Evolutionary conservation across 2,113 vertebrate genomes (phyloP).

Genomic region (Amphiprion percula): DNA sequence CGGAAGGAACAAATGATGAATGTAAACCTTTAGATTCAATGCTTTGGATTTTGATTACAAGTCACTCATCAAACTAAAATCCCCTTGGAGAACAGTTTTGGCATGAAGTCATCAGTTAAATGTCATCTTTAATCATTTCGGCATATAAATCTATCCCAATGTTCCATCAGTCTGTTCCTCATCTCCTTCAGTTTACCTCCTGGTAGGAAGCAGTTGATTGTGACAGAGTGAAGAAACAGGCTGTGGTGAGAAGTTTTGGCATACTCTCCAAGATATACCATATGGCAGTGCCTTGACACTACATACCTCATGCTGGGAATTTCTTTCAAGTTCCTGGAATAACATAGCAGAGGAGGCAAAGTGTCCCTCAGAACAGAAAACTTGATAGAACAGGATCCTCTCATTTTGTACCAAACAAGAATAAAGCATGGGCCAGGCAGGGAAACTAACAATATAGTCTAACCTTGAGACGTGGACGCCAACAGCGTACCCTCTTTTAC

Average conservation of each 20-base stretch:
- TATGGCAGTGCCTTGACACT: constrained; percentile 55
- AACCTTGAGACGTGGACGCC: constrained; percentile 79
- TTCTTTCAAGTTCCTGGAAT: constrained; percentile 58
- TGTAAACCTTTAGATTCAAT: constrained; percentile 37
- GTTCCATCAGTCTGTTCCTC: constrained; percentile 26
- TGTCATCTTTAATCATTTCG: constrained; percentile 43
- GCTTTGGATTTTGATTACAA: constrained; percentile 48
- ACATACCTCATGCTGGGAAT: constrained; percentile 57
- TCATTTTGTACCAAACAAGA: constrained; percentile 76
- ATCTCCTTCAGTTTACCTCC: constrained; percentile 43
- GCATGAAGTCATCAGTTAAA: constrained; percentile 38
- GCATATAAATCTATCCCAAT: constrained; percentile 36
- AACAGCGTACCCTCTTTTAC: constrained; percentile 77
- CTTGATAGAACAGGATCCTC: constrained; percentile 65
- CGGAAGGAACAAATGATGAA: constrained; percentile 33
- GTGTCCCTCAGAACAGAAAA: constrained; percentile 62
- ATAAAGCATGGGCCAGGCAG: constrained; percentile 62
- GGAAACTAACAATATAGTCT: constrained; percentile 71
- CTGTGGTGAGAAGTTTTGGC: constrained; percentile 60
- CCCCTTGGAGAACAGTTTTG: constrained; percentile 37
- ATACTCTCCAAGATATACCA: constrained; percentile 39
- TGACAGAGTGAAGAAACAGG: constrained; percentile 47
- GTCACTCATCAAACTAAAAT: constrained; percentile 36
- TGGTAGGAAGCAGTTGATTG: constrained; percentile 34
- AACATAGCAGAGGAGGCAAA: constrained; percentile 57